Conservation (phyloP, 2,888 invertebrate species). For the Cepaea hortensis region DNA sequence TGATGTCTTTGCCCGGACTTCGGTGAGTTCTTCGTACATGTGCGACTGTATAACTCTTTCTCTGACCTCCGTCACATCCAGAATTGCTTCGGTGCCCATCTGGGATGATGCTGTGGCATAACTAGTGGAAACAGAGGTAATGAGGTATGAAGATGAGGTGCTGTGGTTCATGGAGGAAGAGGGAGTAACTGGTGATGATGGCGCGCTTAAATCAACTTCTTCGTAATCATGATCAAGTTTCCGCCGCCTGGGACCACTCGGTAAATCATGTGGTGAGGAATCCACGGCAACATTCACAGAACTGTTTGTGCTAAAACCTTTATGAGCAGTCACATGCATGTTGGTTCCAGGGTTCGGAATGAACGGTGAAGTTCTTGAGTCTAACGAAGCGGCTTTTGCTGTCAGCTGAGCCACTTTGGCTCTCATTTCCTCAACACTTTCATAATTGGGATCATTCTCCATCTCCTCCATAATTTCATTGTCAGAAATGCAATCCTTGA, state of each 20-base stretch:
- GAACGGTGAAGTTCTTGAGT: not conserved
- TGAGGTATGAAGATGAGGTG: not conserved
- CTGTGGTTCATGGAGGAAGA: conserved; percentile 47
- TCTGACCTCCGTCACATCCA: conserved; percentile 45
- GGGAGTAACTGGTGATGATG: conserved; percentile 49
- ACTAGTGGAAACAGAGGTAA: conserved; percentile 13
- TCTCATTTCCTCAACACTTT: conserved; percentile 69
- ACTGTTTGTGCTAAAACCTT: conserved; percentile 8
- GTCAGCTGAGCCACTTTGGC: conserved; percentile 54
- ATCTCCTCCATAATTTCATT: conserved; percentile 32
- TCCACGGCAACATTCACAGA: not conserved
- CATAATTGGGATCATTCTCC: conserved; percentile 69
- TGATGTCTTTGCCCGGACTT: conserved; percentile 55
- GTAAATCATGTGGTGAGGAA: conserved; percentile 55
- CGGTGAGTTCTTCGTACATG: conserved; percentile 67
- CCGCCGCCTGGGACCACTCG: conserved; percentile 55
- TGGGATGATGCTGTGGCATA: not conserved
- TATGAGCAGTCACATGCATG: not conserved
- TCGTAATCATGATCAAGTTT: conserved; percentile 63
- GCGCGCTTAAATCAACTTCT: conserved; percentile 58
- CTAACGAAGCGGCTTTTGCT: not conserved
- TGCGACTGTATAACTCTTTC: conserved; percentile 63
- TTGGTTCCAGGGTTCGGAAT: not conserved
- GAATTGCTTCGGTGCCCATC: not conserved
- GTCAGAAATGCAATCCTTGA: conserved; percentile 58